phyloP scores from a whole-genome alignment of 2,888 invertebrate genomes.

The Leucophenga montana region DNA sequence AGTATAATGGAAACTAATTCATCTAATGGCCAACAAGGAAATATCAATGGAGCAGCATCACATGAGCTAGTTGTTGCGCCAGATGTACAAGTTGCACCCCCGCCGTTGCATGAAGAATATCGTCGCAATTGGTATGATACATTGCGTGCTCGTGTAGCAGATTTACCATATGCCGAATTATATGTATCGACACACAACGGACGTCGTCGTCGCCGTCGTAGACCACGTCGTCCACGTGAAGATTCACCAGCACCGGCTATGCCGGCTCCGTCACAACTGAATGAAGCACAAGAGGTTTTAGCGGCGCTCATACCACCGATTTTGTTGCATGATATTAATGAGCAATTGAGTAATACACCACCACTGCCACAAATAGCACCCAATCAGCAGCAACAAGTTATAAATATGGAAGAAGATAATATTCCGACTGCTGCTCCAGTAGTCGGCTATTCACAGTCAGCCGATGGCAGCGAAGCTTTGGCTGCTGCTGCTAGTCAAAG shows the following conservation, averaged over 20 bases:
- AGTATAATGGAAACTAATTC: not conserved
- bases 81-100: not conserved
- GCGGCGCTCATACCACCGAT: not conserved
- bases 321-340: not conserved
- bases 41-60: not conserved
- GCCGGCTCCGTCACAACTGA: conserved; percentile 5
- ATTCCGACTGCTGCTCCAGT: not conserved
- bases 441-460: not conserved
- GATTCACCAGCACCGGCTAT: not conserved
- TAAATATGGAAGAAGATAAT: too few relatives aligned
- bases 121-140: conserved; percentile 50
- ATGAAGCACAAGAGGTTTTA: not conserved
- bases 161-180: not conserved
- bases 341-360: conserved; percentile 8
- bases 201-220: not conserved
- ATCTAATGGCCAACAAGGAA: too few relatives aligned
- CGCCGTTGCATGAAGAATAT: conserved; percentile 34
- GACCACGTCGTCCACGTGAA: not conserved
- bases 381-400: conserved; percentile 11
- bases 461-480: not conserved
- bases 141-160: conserved; percentile 34
- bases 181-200: not conserved
- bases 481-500: not conserved
- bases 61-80: not conserved
- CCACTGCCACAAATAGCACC: conserved; percentile 8